Base-by-base conservation (phyloP, 2,113 vertebrate genomes). In the Lepidiolamprologus cunningtoni region DNA sequence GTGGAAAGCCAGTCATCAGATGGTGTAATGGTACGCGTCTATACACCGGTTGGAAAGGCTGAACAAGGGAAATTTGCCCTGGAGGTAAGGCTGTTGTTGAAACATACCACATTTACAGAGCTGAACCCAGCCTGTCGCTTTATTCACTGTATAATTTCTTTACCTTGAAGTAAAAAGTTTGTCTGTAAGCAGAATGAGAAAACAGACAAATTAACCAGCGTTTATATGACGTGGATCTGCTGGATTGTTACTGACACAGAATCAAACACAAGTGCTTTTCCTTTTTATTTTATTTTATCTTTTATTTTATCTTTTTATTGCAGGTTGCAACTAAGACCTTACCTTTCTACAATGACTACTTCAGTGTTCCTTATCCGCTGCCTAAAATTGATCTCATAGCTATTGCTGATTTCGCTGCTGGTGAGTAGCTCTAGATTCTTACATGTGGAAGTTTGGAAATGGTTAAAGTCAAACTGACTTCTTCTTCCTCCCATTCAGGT, bases 371-470 rank as follows among this genome's bases (percentile, higher is more conserved):
- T 93, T 99, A 99, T 94, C 98, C 98, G 76, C 96, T 99, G 93
- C 99, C 99, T 96, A 99, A 99, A 97, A 99, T 99, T 93, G 99
- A 99, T 97, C 98, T 99, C 93, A 99, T 99, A 96, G 98, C 99
- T 92, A 99, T 99, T 93, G 98, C 99, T 95, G 99, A 99, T 95
- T 99, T 99, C 97, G 98, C 99, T 97, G 98, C 99, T 96, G 99
- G 99, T 99, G 50, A 93, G 96, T 94, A 50, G 5, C 35, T 14
- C 5, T 37, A 16, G n/a, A 3, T 13, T 4, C 66, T 76, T 82
- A 90, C 8, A 87, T 89, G 89, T 42, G 10, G 28, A 89, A 88
- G 63, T 78, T 87, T 61, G 21, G 82, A 55, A 66, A 17, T 37
- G 11, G 73, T 28, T 45, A 28, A 16, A 80, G 17, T 89, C 6